Evolutionary conservation across 2,888 invertebrate genomes (phyloP).

Genomic region (Plutella xylostella): DNA sequence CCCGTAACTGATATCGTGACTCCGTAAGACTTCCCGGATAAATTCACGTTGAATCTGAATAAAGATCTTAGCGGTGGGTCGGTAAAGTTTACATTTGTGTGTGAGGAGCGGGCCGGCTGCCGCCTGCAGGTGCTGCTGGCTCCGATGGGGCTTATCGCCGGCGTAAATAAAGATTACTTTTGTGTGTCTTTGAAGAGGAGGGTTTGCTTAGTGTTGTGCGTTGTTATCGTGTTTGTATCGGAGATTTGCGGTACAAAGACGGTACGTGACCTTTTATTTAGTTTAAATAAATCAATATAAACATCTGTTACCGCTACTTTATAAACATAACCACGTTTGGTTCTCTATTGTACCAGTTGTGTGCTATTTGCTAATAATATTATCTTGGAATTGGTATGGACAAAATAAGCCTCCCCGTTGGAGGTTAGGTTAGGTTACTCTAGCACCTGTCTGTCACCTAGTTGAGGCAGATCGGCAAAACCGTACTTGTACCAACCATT

Average conservation of each 20-base stretch:
- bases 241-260: neutral
- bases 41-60: neutral
- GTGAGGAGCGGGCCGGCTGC: constrained; percentile 21
- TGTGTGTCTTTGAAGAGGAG: constrained; percentile 10
- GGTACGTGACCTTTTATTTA: no score
- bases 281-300: no score
- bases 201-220: constrained; percentile 8
- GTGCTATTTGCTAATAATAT: no score
- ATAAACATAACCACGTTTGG: no score
- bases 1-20: constrained; percentile 34
- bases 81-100: neutral
- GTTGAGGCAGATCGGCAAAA: no score
- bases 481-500: no score
- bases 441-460: no score
- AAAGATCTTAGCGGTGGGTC: neutral
- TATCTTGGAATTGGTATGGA: no score
- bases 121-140: constrained; percentile 31
- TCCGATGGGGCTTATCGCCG: constrained; percentile 29
- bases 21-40: constrained; percentile 18
- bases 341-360: no score
- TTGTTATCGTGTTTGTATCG: constrained; percentile 6
- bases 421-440: no score
- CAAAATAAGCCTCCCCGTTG: no score
- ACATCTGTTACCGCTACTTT: no score
- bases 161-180: constrained; percentile 29